Evolutionary conservation across 1,140 invertebrate species (phyloP).

Genomic region (Akabosia matsudoensis): DNA sequence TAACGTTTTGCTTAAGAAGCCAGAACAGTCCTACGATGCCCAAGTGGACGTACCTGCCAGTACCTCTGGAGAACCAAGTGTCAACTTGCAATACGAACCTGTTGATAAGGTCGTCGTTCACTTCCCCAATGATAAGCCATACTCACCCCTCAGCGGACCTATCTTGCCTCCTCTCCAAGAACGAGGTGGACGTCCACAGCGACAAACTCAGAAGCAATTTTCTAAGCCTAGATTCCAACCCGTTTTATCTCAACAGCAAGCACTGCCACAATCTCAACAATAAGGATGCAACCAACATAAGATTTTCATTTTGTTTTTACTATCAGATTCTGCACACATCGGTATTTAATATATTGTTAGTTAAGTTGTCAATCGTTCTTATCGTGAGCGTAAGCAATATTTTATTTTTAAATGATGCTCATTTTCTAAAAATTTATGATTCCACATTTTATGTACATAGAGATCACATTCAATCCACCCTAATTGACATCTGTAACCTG

Average conservation of each 20-base stretch:
- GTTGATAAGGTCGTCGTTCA: conserved; percentile 29
- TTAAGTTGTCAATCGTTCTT: no score
- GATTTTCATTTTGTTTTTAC: not conserved
- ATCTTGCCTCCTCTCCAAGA: conserved; percentile 12
- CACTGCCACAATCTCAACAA: not conserved
- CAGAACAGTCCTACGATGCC: conserved; percentile 31
- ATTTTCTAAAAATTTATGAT: no score
- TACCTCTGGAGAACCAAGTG: not conserved
- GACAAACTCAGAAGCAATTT: conserved; percentile 23
- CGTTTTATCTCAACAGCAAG: not conserved
- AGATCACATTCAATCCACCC: no score
- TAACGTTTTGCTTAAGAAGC: conserved; percentile 39
- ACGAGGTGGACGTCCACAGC: conserved; percentile 1
- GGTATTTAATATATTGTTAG: not conserved
- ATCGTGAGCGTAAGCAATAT: no score
- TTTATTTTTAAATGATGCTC: no score
- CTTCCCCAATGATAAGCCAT: conserved; percentile 35
- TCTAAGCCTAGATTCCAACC: conserved; percentile 16
- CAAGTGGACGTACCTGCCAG: conserved; percentile 26
- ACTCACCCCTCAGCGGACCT: conserved; percentile 17
- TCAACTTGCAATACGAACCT: conserved; percentile 37
- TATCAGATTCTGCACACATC: not conserved
- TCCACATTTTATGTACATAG: no score
- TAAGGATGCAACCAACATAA: not conserved
- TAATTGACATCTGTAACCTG: no score